Conservation (phyloP, 2,113 vertebrate species). For the Cyprinodon tularosa region DNA sequence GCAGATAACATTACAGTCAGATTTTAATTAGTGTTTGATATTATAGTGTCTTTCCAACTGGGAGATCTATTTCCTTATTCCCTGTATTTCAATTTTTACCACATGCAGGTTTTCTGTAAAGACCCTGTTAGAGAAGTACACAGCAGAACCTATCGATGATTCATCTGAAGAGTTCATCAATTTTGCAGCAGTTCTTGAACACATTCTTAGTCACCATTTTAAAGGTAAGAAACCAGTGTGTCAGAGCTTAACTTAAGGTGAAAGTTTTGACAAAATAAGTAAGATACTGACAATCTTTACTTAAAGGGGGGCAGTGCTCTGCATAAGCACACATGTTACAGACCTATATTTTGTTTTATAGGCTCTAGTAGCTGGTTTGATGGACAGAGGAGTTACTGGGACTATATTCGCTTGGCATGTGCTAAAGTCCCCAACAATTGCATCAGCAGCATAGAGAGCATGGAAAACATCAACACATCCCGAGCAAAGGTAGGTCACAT, state of each 20-base stretch:
- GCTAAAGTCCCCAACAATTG: conserved; percentile 95
- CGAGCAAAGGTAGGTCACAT: conserved; percentile 85
- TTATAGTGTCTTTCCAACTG: neutral
- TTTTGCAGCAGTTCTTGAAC: conserved; percentile 94
- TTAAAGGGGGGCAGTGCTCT: neutral
- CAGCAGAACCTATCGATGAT: conserved; percentile 93
- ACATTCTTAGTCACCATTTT: conserved; percentile 95
- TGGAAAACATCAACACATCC: conserved; percentile 96
- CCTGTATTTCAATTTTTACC: neutral
- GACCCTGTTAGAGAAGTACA: conserved; percentile 94
- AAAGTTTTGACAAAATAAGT: neutral
- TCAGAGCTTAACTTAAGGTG: neutral
- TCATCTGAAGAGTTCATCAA: conserved; percentile 96
- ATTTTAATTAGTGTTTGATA: neutral
- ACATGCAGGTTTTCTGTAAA: conserved; percentile 89
- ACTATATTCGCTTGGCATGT: conserved; percentile 93
- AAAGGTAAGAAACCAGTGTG: conserved; percentile 79
- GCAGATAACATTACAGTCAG: neutral
- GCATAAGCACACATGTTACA: too few relatives aligned
- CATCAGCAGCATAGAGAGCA: conserved; percentile 95
- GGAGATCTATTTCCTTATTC: neutral
- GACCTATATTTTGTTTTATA: conserved; percentile 40
- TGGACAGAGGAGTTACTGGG: conserved; percentile 95
- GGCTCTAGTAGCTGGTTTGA: conserved; percentile 95
- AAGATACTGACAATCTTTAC: neutral